Evolutionary conservation across 2,797 vertebrate genomes (phyloP), one percentile per base, ranked within the genome.

Genomic region (Acipenser ruthenus): DNA sequence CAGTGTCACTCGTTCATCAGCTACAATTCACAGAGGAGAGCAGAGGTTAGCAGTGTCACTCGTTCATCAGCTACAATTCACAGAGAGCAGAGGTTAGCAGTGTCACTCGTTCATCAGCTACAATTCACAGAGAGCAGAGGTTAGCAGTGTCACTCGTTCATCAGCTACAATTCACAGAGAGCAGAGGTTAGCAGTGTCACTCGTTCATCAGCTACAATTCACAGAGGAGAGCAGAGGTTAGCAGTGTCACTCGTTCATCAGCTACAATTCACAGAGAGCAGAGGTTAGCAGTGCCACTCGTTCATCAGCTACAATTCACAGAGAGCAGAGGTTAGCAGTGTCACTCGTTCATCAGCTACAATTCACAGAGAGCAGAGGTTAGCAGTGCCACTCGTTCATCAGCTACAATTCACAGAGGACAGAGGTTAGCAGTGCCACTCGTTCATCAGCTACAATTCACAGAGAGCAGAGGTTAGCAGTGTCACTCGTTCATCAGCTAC

Each of bases 171-270:
- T 79, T 91, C 10, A 62, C 53, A 47, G 50, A 55, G 6, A 3
- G 63, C 69, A 69, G 0, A 0, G n/a, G n/a, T 55, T 55, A 37
- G 90, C 48, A 91, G 70, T 88, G 91, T 90, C 65, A 91, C 89
- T 0, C 87, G 0, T 91, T 89, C 90, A 91, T 91, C 69, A 91
- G 82, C 90, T 91, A 70, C 11, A 68, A 74, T 10, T 48, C 10
- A 62, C 53, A 47, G 50, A 55, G 15, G 50, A 55, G 15, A 18
- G 59, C 69, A 69, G 0, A 0, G n/a, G n/a, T 55, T 55, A 37
- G 90, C 48, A 91, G 70, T 88, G 91, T 90, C 65, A 91, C 89
- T 0, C 93, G 1, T 99, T 96, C 96, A 98, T 98, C 64, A 99
- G 89, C 96, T 99, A 63, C 2, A 67, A 79, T 7, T 50, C 9